phyloP scores from a whole-genome alignment of 92 coral and sea anemone genomes.

The Umimayanthus kanabou region DNA sequence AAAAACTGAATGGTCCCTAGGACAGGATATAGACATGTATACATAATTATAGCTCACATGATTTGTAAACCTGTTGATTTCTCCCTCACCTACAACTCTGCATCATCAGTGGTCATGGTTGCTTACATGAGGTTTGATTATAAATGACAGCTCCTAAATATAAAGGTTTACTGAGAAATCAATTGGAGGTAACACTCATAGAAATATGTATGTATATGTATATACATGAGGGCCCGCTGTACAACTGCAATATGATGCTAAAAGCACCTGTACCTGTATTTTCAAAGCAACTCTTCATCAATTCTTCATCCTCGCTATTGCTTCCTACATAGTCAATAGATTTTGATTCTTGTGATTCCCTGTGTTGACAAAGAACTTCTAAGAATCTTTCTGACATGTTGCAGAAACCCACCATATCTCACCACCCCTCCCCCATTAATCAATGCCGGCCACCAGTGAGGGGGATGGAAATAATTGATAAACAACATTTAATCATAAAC shows the following conservation, averaged over 20 bases:
- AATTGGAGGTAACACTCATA: not conserved
- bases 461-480: constrained; percentile 3
- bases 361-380: constrained; percentile 6
- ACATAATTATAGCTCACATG: constrained; percentile 1
- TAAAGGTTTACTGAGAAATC: not conserved
- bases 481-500: not conserved
- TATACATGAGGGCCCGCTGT: not conserved
- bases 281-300: constrained; percentile 1
- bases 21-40: not conserved
- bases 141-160: not conserved
- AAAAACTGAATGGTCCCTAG: not conserved
- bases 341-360: constrained; percentile 3
- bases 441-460: not conserved
- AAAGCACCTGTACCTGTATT: constrained; percentile 1
- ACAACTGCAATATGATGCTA: not conserved
- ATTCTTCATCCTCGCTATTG: not conserved
- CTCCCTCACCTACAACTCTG: not conserved
- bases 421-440: not conserved
- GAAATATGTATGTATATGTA: not conserved
- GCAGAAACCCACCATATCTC: not conserved
- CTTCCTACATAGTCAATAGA: not conserved
- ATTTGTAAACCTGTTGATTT: not conserved
- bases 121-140: not conserved
- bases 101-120: constrained; percentile 5
- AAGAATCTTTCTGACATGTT: constrained; percentile 1